phyloP scores from a whole-genome alignment of 2,888 invertebrate genomes.

The Hypena proboscidalis region DNA sequence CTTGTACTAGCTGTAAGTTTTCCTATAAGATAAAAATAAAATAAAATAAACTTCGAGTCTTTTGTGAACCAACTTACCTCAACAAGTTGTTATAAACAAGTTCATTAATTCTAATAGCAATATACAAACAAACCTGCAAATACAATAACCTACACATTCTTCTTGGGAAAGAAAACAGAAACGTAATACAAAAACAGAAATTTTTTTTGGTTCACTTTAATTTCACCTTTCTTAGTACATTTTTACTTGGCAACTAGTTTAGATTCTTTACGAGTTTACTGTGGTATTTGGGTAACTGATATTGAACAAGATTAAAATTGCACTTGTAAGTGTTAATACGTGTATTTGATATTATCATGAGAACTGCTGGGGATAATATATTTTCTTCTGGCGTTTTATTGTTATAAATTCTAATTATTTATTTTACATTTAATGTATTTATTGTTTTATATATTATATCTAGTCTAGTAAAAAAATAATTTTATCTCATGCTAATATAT shows the following conservation, averaged over 20 bases:
- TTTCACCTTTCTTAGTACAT: slow-evolving; percentile 34
- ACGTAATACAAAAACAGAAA: slow-evolving; percentile 30
- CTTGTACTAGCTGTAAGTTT: no score
- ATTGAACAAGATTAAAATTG: no score
- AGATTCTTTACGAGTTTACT: slow-evolving; percentile 21
- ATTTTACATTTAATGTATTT: no score
- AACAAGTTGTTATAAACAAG: slow-evolving; percentile 36
- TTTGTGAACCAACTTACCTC: slow-evolving; percentile 10
- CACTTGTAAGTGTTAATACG: slow-evolving; percentile 11
- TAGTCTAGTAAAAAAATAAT: no score
- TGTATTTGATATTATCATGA: background rate
- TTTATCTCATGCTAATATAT: no score
- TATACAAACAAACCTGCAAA: slow-evolving; percentile 34
- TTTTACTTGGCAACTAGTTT: slow-evolving; percentile 22
- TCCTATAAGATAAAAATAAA: no score
- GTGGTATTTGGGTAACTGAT: slow-evolving; percentile 15
- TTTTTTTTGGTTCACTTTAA: slow-evolving; percentile 36
- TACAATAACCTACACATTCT: slow-evolving; percentile 42
- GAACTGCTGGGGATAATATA: no score
- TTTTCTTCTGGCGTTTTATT: no score
- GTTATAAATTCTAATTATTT: no score
- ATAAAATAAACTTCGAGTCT: no score
- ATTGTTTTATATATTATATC: no score
- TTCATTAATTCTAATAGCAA: slow-evolving; percentile 38
- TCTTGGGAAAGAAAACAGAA: slow-evolving; percentile 28